Evolutionary conservation across 2,113 vertebrate species (phyloP), one percentile per base, ranked within the genome.

Genomic region (Pipa parva): DNA sequence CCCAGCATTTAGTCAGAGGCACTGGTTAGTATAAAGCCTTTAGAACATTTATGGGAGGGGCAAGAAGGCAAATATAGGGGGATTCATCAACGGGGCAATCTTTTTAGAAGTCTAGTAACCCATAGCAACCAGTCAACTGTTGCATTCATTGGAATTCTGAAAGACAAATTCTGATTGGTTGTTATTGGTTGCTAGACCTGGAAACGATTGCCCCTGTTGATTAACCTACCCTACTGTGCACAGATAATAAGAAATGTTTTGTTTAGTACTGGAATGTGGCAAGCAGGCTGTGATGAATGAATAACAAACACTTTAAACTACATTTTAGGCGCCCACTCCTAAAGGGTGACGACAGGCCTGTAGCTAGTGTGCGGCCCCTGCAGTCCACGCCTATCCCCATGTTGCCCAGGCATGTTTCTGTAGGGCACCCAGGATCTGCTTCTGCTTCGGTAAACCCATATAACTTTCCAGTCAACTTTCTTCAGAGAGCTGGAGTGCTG

Each of bases 301-400:
- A n/a, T 42, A n/a, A n/a, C 1, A 42, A n/a, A n/a, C 15, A 2
- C 1, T 28, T 1, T 37, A 6, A 25, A 5, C 45, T 25, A 11
- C 70, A 69, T 55, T 12, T 22, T 60, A 99, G 95, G 95, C 92
- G 94, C 61, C 88, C 91, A 55, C 78, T 87, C 51, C 78, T 87
- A 20, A 90, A 95, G 77, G 87, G 88, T 12, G 97, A 99, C 59
- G 95, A 99, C 74, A 95, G 96, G 78, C 96, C 96, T 0, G 93
- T 97, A 73, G 97, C 97, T 46, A 99, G 95, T 0, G 95, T 99
- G 68, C 88, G 95, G 63, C 97, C 97, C 20, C 92, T 98, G 73
- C 96, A 99, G 78, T 97, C 97, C 26, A 99, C 97, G 0, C 97
- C 97, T 2, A 95, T 99, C 79, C 97, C 97, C 66, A 99, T 99